Evolutionary conservation across 2,797 vertebrate genomes (phyloP).

Genomic region (Characodon lateralis): DNA sequence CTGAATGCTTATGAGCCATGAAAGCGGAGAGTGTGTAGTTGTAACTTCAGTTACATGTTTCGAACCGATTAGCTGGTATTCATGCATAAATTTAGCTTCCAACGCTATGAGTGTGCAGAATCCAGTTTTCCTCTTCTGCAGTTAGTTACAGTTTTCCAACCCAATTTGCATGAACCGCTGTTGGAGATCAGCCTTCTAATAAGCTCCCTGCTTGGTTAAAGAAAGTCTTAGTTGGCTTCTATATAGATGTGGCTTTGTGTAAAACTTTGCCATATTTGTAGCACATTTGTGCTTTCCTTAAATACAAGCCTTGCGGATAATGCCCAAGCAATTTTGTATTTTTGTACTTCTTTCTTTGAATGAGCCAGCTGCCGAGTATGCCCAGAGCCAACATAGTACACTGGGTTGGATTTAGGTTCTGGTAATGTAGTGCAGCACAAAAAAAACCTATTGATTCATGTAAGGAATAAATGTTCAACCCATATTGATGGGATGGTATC

Average conservation of each 20-base stretch:
- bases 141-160: background rate
- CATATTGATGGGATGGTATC: background rate
- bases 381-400: conserved; percentile 9
- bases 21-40: conserved; percentile 2
- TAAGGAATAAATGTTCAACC: background rate
- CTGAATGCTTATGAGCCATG: conserved; percentile 7
- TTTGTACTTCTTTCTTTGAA: conserved; percentile 21
- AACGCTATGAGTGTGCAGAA: background rate
- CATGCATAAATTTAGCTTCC: background rate
- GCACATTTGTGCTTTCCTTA: background rate
- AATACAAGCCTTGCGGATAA: conserved; percentile 2
- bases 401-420: conserved; percentile 21
- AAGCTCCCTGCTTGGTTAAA: background rate
- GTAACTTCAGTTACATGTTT: background rate
- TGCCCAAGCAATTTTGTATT: conserved; percentile 19
- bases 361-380: conserved; percentile 29
- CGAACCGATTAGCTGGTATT: background rate
- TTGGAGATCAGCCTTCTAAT: background rate
- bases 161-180: background rate
- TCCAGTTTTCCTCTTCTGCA: background rate
- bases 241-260: background rate
- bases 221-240: background rate
- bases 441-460: conserved; percentile 3
- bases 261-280: background rate
- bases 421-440: background rate